These are phyloP conservation scores for Habropoda laboriosa DNA, from an alignment of 1,140 invertebrate species.

Conservation along the genomic window DNA sequence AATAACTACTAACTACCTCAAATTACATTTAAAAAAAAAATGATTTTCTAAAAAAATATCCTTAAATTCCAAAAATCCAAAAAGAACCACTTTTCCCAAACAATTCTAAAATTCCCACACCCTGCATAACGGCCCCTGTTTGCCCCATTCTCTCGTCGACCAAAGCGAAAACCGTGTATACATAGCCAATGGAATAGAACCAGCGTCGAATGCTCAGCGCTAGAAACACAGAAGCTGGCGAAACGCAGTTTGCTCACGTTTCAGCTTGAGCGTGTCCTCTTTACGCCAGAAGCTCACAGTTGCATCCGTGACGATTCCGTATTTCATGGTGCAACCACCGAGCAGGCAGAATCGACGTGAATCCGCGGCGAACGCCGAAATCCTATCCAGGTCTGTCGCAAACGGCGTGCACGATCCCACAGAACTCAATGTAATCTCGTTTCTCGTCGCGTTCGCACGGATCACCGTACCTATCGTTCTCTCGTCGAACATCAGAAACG, in stretches of 20 bases:
- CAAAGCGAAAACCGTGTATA: too few relatives aligned
- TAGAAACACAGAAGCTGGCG: background rate
- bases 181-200: too few relatives aligned
- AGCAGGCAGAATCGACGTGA: background rate
- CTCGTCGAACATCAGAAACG: conserved; percentile 25
- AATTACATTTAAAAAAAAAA: too few relatives aligned
- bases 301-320: background rate
- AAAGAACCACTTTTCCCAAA: too few relatives aligned
- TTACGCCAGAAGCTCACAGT: conserved; percentile 4
- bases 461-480: background rate
- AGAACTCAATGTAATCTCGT: conserved; percentile 7
- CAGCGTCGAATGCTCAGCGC: background rate
- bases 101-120: too few relatives aligned
- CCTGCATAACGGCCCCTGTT: too few relatives aligned
- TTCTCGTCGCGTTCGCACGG: background rate
- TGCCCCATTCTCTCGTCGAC: too few relatives aligned
- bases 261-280: conserved; percentile 13
- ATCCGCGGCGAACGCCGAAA: conserved; percentile 10
- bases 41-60: too few relatives aligned
- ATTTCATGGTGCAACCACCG: background rate
- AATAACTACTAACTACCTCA: too few relatives aligned
- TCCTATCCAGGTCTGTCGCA: background rate
- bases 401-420: conserved; percentile 9
- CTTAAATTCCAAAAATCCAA: too few relatives aligned
- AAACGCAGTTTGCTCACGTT: background rate